These are phyloP conservation scores for Argynnis bischoffii DNA, from an alignment of 2,888 invertebrate species.

Conservation along the genomic window DNA sequence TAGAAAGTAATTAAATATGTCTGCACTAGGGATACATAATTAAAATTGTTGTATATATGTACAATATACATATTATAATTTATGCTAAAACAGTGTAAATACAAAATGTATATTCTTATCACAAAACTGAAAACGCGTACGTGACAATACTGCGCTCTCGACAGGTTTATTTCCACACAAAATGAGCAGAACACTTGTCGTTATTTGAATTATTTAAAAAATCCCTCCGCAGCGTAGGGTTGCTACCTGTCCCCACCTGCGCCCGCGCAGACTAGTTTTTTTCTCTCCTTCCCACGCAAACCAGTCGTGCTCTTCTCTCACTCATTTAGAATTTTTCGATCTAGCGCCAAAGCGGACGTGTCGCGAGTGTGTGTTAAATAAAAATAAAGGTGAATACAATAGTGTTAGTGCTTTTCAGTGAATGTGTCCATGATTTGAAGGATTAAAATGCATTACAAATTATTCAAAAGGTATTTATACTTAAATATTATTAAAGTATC, in stretches of 20 bases:
- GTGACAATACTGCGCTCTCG: conserved; percentile 40
- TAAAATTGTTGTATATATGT: too few species aligned
- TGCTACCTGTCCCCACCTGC: conserved; percentile 52
- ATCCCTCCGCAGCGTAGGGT: conserved; percentile 35
- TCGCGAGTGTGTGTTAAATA: conserved; percentile 39
- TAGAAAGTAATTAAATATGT: too few species aligned
- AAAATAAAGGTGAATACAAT: conserved; percentile 21
- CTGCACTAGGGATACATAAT: too few species aligned
- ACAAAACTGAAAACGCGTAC: conserved; percentile 36
- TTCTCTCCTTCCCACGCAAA: conserved; percentile 54
- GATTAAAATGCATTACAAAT: conserved; percentile 72
- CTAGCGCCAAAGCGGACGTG: conserved; percentile 50
- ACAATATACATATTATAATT: too few species aligned
- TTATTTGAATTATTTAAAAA: conserved; percentile 39
- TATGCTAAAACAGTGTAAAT: neutral
- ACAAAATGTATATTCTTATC: conserved; percentile 15
- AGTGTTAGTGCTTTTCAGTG: conserved; percentile 40
- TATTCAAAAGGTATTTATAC: conserved; percentile 69
- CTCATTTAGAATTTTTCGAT: conserved; percentile 60
- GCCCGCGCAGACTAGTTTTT: conserved; percentile 44
- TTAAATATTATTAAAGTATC: neutral
- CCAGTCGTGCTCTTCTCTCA: conserved; percentile 46
- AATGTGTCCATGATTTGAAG: conserved; percentile 52
- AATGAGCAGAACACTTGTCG: conserved; percentile 29
- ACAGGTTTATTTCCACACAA: neutral